Evolutionary conservation across 2,113 vertebrate genomes (phyloP).

Genomic region (Rhodinocichla rosea): DNA sequence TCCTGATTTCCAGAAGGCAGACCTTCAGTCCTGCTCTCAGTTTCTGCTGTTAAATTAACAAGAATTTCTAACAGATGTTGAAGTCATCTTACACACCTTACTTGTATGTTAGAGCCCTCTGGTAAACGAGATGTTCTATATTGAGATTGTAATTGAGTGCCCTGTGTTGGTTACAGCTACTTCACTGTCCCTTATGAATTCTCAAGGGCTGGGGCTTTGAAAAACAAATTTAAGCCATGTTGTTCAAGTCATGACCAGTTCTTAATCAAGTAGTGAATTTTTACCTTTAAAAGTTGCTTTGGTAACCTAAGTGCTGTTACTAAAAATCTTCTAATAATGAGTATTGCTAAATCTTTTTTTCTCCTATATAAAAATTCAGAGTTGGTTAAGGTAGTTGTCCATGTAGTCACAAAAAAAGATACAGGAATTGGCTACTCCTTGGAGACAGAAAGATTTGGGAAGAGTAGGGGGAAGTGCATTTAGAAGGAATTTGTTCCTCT

Average conservation of each 20-base stretch:
- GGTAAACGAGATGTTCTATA: background rate
- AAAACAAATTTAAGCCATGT: background rate
- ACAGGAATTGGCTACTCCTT: background rate
- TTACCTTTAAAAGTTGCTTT: background rate
- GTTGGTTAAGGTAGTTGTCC: background rate
- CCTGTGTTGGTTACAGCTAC: background rate
- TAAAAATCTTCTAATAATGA: background rate
- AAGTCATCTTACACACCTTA: background rate
- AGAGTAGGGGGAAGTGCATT: background rate
- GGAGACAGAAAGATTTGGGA: background rate
- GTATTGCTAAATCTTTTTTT: background rate
- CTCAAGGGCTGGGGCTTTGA: background rate
- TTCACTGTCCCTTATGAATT: background rate
- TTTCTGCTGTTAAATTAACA: background rate
- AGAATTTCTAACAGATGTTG: background rate
- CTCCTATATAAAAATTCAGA: background rate
- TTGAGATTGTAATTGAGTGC: fast-evolving
- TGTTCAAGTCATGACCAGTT: background rate
- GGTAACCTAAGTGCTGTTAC: background rate
- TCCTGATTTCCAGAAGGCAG: background rate
- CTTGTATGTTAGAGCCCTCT: background rate
- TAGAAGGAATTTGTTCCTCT: background rate
- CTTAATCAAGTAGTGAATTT: background rate
- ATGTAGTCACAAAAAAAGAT: background rate
- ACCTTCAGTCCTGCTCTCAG: background rate